phyloP scores from a whole-genome alignment of 1,140 invertebrate genomes.

The Drosophila prosaltans region DNA sequence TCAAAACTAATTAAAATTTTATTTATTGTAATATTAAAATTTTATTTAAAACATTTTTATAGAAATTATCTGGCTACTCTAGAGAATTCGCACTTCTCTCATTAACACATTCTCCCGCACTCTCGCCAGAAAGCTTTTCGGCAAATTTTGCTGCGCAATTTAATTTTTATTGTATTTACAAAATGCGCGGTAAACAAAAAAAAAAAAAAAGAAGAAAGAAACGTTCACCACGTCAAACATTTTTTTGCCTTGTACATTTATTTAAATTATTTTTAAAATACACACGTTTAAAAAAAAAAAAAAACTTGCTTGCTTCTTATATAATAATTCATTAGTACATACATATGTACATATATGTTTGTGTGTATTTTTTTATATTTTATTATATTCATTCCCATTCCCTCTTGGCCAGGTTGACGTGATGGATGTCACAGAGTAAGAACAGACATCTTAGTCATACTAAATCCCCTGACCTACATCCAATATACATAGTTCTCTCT shows the following conservation, averaged over 20 bases:
- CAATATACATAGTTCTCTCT: constrained; percentile 27
- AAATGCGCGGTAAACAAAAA: constrained; percentile 79
- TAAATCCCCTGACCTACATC: constrained; percentile 34
- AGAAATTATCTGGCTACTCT: not conserved
- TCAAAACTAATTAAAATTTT: not conserved
- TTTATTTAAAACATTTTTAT: not conserved
- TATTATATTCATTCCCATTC: constrained; percentile 26
- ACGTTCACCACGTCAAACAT: constrained; percentile 63
- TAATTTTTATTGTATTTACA: constrained; percentile 74
- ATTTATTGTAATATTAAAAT: not conserved
- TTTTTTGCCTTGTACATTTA: constrained; percentile 54
- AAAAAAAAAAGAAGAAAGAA: constrained; percentile 21
- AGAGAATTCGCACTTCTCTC: constrained; percentile 12
- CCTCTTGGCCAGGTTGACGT: constrained; percentile 14
- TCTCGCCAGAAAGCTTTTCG: constrained; percentile 26
- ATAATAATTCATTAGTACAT: not conserved
- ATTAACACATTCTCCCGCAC: constrained; percentile 17
- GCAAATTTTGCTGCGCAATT: constrained; percentile 74
- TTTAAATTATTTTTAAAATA: constrained; percentile 62
- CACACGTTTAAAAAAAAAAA: constrained; percentile 41
- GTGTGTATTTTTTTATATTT: not conserved
- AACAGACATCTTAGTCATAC: not conserved
- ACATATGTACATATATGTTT: constrained; percentile 6
- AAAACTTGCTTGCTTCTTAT: too few relatives aligned
- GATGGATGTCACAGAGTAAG: constrained; percentile 32